Base-by-base conservation (phyloP, 2,888 invertebrate species). In the Buathra laborator region DNA sequence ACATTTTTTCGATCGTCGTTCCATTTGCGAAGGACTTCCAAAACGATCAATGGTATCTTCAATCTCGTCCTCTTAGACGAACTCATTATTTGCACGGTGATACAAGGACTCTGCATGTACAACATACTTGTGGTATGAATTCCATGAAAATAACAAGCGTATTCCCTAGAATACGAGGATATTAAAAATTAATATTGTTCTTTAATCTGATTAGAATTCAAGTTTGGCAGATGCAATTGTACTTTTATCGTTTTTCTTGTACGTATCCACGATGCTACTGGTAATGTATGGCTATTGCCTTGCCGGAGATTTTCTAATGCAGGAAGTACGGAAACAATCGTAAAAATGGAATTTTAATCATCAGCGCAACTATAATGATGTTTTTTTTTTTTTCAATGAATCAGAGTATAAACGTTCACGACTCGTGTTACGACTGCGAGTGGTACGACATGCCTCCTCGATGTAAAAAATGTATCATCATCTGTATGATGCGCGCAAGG, bases 11-110 rank as follows among this genome's bases (percentile, higher is more conserved):
- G 46, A 48, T 48, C n/a, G 4, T 48, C n/a, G 4, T 48, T 53
- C 1, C 5, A 53, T 53, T n/a, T 9, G n/a, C 53, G 16, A 1
- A 62, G 62, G 62, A 62, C 62, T 62, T 24, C 62, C 6, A 29
- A 62, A 29, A 12, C 32, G 0, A 14, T 62, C 29, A 32, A 62
- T 29, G 32, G 32, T 62, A 62, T 62, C 24, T 62, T 62, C 62
- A 62, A 29, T 32, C 62, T 62, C 4, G 62, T 62, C 2, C 62
- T 62, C 2, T 62, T 62, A 29, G 62, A 62, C 32, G 62, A 62
- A 7, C 32, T 62, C 29, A 62, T 62, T 29, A 29, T 62, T 9
- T 62, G 62, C 32, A 62, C 62, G 14, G 9, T 62, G 12, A 24
- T 62, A 0, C 32, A 29, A 29, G 62, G 62, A 2, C 4, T 62